Percentiles rank a stretch among this genome's conserved stretches.
These are phyloP conservation scores for Ryuthela nishihirai DNA, from an alignment of 2,888 invertebrate genomes.

Conservation along the genomic window DNA sequence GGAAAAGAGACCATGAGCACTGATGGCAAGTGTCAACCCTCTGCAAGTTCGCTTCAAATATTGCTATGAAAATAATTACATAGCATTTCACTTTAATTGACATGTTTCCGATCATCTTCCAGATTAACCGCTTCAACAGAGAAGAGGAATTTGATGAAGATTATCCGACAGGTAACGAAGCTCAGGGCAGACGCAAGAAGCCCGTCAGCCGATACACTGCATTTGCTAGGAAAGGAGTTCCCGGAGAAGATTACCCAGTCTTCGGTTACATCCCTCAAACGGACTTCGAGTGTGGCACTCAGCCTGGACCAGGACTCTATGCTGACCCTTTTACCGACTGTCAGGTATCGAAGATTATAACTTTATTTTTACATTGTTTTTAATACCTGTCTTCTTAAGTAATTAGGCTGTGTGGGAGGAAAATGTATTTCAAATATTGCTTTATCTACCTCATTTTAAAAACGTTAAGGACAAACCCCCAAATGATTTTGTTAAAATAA, in stretches of 20 bases:
- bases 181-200: slow-evolving; percentile 14
- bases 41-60: too few relatives aligned
- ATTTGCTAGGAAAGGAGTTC: slow-evolving; percentile 33
- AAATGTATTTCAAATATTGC: too few relatives aligned
- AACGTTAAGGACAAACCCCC: too few relatives aligned
- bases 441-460: too few relatives aligned
- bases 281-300: slow-evolving; percentile 40
- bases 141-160: slow-evolving; percentile 20
- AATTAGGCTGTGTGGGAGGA: too few relatives aligned
- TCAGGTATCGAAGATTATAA: slow-evolving; percentile 37
- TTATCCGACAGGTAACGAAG: slow-evolving; percentile 2
- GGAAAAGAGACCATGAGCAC: too few relatives aligned
- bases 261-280: slow-evolving; percentile 57
- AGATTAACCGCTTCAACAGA: slow-evolving; percentile 20
- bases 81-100: too few relatives aligned
- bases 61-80: too few relatives aligned
- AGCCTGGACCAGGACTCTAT: slow-evolving; percentile 36
- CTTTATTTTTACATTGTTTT: too few relatives aligned
- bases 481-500: too few relatives aligned
- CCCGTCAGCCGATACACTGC: slow-evolving; percentile 31
- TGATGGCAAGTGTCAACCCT: too few relatives aligned
- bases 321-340: slow-evolving; percentile 42
- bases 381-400: too few relatives aligned
- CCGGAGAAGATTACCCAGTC: slow-evolving; percentile 77
- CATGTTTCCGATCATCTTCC: background rate